These are phyloP conservation scores for Microhierax caerulescens DNA, from an alignment of 2,797 vertebrate species.

Conservation along the genomic window DNA sequence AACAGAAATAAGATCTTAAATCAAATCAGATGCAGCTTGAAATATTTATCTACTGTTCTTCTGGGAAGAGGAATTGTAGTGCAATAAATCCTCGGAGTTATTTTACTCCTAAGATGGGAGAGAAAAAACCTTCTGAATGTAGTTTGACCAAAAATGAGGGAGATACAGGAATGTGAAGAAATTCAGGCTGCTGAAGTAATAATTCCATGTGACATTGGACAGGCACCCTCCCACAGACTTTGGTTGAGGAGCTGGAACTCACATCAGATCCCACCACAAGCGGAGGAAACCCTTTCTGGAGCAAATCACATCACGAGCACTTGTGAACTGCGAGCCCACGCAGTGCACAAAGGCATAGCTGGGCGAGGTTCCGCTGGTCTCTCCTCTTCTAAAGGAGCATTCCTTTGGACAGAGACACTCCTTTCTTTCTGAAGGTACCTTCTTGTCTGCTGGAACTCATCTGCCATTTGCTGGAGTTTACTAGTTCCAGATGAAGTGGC, in stretches of 20 bases:
- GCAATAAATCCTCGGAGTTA: neutral
- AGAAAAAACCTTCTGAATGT: neutral
- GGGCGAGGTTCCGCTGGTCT: neutral
- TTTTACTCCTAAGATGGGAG: neutral
- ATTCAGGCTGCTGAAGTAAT: neutral
- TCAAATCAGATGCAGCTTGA: conserved; percentile 19
- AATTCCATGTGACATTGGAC: neutral
- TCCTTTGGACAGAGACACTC: neutral
- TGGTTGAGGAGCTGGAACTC: neutral
- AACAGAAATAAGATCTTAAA: conserved; percentile 42
- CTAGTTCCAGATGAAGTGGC: neutral
- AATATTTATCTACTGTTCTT: conserved; percentile 7
- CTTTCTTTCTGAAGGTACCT: neutral
- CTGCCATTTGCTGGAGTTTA: neutral
- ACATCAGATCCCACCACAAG: neutral
- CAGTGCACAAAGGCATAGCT: rapidly evolving
- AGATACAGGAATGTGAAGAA: neutral
- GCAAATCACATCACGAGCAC: neutral
- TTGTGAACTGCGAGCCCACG: rapidly evolving
- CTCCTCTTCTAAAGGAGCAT: neutral
- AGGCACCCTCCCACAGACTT: neutral
- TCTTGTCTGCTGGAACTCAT: neutral
- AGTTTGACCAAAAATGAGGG: neutral
- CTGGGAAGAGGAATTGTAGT: neutral
- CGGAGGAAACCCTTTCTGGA: neutral